Evolutionary conservation across 2,888 invertebrate species (phyloP), one percentile per base, ranked within the genome.

Genomic region (Cybosia mesomella): DNA sequence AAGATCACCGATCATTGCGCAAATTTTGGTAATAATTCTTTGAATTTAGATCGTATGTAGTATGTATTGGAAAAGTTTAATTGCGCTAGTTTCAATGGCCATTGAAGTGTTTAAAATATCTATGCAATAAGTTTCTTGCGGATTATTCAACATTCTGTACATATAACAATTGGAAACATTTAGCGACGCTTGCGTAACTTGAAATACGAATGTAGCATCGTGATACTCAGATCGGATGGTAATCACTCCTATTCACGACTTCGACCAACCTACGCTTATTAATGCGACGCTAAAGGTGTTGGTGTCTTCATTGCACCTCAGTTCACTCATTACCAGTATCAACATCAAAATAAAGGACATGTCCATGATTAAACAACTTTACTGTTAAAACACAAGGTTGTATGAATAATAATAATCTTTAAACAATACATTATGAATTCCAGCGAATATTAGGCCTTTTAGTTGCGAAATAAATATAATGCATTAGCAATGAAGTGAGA

Each of bases 211-310:
- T 72, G 73, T 74, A 68, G 81, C 75, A 84, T 92, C 92, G 93
- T 94, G 93, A 92, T 86, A 86, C 82, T 81, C 77, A 86, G 86
- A 87, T 89, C 88, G 87, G 87, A 90, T 91, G 88, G 91, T 91
- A 92, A 92, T 92, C 92, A 91, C 86, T 85, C 83, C 86, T 85
- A 88, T 91, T 91, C 93, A 92, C 93, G 93, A 93, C 85, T 89
- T 72, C 61, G 72, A 68, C 72, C 80, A 84, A 86, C 85, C 86
- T 87, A 86, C 86, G 80, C 85, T 86, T 89, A 90, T 90, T 87
- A 79, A 80, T 88, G 83, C 77, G 73, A 77, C 78, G 80, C 81
- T 81, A 89, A 88, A 89, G 88, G 89, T 87, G 18, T 87, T 85
- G 77, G 79, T 79, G 83, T 83, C 85, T 85, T 77, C 75, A 76